Percentiles rank a stretch among this genome's conserved stretches.
These are phyloP conservation scores for Recurvirostra avosetta DNA, from an alignment of 2,113 vertebrate genomes.

Conservation along the genomic window DNA sequence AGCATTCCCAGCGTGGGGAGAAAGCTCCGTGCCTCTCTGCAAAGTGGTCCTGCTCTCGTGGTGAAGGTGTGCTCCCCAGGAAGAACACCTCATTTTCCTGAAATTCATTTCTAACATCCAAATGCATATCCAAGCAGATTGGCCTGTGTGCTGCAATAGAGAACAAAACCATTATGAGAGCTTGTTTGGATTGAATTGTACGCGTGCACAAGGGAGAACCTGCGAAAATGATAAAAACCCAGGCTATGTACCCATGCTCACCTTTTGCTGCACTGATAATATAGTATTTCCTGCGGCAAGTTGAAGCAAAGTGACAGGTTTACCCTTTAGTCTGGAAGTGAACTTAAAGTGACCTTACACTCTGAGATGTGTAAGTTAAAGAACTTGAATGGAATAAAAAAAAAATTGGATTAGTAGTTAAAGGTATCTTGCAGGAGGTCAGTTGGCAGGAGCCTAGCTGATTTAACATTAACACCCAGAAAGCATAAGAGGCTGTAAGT, in stretches of 20 bases:
- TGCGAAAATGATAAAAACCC: neutral
- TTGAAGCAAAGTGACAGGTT: neutral
- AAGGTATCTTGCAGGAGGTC: neutral
- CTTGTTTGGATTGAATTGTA: neutral
- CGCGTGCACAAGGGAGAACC: neutral
- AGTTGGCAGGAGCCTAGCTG: neutral
- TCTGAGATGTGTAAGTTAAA: neutral
- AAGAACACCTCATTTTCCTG: neutral
- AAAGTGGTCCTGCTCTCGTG: neutral
- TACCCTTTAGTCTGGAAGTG: neutral
- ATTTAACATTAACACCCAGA: neutral
- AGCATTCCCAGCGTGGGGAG: neutral
- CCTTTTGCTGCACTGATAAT: neutral
- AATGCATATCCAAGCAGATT: neutral
- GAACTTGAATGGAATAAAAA: neutral
- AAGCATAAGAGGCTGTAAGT: neutral
- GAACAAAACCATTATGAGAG: neutral
- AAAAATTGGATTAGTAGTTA: neutral
- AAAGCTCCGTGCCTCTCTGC: neutral
- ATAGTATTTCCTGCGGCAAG: neutral
- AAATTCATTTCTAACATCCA: neutral
- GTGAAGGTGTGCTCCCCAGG: neutral
- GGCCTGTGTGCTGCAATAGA: neutral
- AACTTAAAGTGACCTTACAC: neutral
- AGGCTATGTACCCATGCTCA: rapidly evolving